Base-by-base conservation (phyloP, 2,888 invertebrate genomes). In the Dione vanillae region DNA sequence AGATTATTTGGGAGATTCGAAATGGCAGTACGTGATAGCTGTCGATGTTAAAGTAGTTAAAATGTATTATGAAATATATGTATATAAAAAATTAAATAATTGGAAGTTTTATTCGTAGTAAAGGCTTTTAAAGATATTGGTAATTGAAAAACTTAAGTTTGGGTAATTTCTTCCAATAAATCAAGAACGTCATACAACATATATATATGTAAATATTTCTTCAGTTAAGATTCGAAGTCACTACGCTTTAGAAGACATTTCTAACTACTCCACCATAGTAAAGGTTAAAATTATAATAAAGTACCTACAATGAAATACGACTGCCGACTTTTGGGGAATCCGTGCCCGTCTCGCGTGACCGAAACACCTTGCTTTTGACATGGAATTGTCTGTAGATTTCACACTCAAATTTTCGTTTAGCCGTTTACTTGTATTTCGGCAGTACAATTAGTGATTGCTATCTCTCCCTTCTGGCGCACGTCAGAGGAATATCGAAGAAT, bases 401-500 rank as follows among this genome's bases (percentile, higher is more conserved):
- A 85, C 90, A 90, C 91, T 89, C 86, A 87, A 89, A 91, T 88
- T 87, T 89, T 88, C 85, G 84, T 86, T 84, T 82, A 85, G 85
- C 83, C 85, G 84, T 86, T 84, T 82, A 84, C 85, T 83, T 84
- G 87, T 82, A 85, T 88, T 90, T 85, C 85, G 86, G 88, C 83
- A 81, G 73, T 83, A 85, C 89, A 90, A 91, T 91, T 91, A 89
- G 81, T 78, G 91, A 91, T 91, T 75, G 86, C 84, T 90, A 90
- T 90, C 90, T 85, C 69, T 85, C 67, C 69, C 40, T 71, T 67
- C 43, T 66, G 66, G 54, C 20, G 69, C 58, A 52, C 64, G 59
- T 61, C 40, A 64, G 35, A 51, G 47, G 14, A 3, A 47, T 58
- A 67, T 67, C 67, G 67, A 67, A 47, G 40, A 85, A 88, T 88